phyloP scores from a whole-genome alignment of 2,113 vertebrate species.

The Dasyornis broadbenti region DNA sequence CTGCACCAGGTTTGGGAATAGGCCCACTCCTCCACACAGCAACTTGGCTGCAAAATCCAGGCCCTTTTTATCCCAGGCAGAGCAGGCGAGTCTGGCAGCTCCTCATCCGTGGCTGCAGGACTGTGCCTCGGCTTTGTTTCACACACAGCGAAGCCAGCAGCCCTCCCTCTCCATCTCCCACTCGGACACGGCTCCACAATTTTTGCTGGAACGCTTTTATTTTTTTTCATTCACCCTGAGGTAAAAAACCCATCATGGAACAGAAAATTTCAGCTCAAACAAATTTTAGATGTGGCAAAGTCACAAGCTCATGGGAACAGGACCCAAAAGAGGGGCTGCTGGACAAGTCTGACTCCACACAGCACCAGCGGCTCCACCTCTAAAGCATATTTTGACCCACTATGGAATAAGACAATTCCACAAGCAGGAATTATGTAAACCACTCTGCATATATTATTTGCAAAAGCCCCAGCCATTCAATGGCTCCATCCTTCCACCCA shows the following conservation, averaged over 20 bases:
- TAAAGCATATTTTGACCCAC: conserved; percentile 17
- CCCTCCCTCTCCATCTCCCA: neutral
- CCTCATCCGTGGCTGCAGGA: neutral
- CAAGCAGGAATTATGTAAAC: conserved; percentile 23
- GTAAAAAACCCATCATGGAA: neutral
- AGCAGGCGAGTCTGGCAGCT: neutral
- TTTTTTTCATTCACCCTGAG: neutral
- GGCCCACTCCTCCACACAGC: neutral
- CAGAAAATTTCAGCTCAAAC: conserved; percentile 15
- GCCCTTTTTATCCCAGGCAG: neutral
- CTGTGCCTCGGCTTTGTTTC: neutral
- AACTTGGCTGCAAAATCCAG: neutral
- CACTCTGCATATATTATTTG: neutral
- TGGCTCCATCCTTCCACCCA: neutral
- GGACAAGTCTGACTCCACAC: neutral
- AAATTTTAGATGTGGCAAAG: neutral
- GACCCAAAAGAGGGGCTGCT: neutral
- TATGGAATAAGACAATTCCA: conserved; percentile 7
- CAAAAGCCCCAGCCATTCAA: neutral
- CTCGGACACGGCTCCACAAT: fast-evolving
- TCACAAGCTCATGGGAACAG: neutral
- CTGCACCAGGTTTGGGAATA: neutral
- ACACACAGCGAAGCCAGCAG: neutral
- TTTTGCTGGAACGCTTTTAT: neutral
- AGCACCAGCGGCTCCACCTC: conserved; percentile 7